These are phyloP conservation scores for Rotaria magnacalcarata DNA, from an alignment of 2,888 invertebrate genomes.

Conservation along the genomic window DNA sequence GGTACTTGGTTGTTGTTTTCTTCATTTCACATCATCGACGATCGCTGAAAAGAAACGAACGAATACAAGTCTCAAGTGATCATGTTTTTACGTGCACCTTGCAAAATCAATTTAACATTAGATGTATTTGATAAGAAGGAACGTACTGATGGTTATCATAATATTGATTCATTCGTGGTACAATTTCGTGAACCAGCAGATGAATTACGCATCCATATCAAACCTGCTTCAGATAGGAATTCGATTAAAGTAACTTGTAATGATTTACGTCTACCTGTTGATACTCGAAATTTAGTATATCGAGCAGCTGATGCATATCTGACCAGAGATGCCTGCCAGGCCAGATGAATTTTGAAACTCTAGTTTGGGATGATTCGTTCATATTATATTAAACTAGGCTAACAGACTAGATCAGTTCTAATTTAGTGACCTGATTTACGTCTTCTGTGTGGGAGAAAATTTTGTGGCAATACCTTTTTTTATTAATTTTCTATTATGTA, in stretches of 20 bases:
- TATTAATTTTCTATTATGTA: no score
- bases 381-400: no score
- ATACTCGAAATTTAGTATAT: constrained; percentile 11
- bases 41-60: neutral
- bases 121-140: neutral
- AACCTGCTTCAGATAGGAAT: neutral
- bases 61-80: neutral
- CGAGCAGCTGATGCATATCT: neutral
- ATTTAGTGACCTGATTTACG: no score
- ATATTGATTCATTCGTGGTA: constrained; percentile 1
- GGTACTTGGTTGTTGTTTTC: neutral
- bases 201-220: neutral
- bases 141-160: neutral
- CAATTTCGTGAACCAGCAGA: neutral
- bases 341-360: no score
- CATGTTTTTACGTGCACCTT: constrained; percentile 5
- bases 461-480: no score
- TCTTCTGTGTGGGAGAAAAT: no score
- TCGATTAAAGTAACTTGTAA: neutral
- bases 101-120: constrained; percentile 16
- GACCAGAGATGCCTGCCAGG: no score
- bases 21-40: neutral
- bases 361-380: no score
- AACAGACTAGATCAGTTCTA: no score
- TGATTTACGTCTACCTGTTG: neutral